These are phyloP conservation scores for Oncorhynchus keta DNA, from an alignment of 2,113 vertebrate genomes.

Conservation along the genomic window DNA sequence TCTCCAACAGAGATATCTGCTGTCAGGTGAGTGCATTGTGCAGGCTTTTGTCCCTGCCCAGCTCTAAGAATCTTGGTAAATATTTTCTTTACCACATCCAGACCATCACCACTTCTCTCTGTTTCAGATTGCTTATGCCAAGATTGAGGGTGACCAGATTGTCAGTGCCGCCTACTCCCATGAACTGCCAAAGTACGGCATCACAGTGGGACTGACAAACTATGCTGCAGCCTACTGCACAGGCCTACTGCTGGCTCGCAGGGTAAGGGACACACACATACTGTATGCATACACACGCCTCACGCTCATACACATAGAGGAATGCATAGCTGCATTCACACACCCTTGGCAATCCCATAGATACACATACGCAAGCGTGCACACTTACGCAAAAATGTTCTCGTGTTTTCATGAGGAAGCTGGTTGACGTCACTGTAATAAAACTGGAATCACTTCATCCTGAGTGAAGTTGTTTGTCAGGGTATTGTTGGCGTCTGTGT, in stretches of 20 bases:
- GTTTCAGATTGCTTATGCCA: conserved; percentile 92
- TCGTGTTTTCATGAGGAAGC: too few species aligned
- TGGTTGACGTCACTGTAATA: background rate
- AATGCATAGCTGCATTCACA: background rate
- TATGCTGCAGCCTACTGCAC: conserved; percentile 98
- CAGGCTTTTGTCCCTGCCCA: too few species aligned
- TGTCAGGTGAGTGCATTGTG: conserved; percentile 84
- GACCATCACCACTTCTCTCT: background rate
- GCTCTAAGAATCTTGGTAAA: too few species aligned
- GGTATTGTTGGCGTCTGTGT: background rate
- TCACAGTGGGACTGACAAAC: conserved; percentile 93
- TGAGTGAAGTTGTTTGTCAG: background rate
- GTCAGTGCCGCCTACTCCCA: conserved; percentile 95
- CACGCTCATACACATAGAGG: background rate
- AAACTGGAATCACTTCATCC: background rate
- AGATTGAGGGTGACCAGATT: conserved; percentile 95
- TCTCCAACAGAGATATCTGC: conserved; percentile 96
- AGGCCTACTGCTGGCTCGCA: conserved; percentile 91
- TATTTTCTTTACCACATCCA: background rate
- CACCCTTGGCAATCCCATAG: background rate
- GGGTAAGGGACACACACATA: conserved; percentile 73
- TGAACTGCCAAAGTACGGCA: conserved; percentile 91
- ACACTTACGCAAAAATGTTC: too few species aligned
- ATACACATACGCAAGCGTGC: too few species aligned
- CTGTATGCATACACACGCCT: background rate